Evolutionary conservation across 2,888 invertebrate species (phyloP), one percentile per base, ranked within the genome.

Genomic region (Pandemis corylana): DNA sequence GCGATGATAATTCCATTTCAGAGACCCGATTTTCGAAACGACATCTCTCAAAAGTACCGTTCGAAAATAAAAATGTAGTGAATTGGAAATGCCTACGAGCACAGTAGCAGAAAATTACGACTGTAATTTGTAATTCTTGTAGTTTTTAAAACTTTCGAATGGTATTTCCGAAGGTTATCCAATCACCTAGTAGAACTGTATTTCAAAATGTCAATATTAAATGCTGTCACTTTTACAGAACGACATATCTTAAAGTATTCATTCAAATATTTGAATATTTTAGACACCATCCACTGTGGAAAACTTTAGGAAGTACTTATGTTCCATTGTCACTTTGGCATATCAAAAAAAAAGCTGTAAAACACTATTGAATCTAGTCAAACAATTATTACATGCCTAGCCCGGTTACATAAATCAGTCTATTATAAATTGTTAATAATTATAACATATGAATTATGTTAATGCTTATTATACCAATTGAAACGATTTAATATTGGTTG

Each of bases 401-500:
- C 49, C 51, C 51, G 66, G 74, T 74, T 76, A 76, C 44, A 66
- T 59, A 68, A 77, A 75, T 77, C 77, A 77, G 77, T 77, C 77
- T 77, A 77, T 61, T 69, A 68, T 75, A 59, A 59, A 59, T 59
- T 59, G 59, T 59, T 59, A 62, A n/a, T 42, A 42, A 5, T 41
- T 62, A 42, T 9, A 7, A 62, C n/a, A 10, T 61, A n/a, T 13
- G 28, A 28, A 59, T 56, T 5, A 7, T 56, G 28, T 59, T 5
- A 36, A 36, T 36, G 4, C 4, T 9, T 13, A n/a, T 15, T 9
- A 20, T 56, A 56, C 20, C 56, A 53, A n/a, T 59, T 28, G 10
- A 59, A 28, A 28, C 5, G 53, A n/a, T 42, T 42, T 28, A 36
- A 71, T 44, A 49, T 68, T 44, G 53, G 67, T 67, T 64, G 71